Evolutionary conservation across 1,140 invertebrate genomes (phyloP), one percentile per base, ranked within the genome.

Genomic region (Drosophila persimilis): DNA sequence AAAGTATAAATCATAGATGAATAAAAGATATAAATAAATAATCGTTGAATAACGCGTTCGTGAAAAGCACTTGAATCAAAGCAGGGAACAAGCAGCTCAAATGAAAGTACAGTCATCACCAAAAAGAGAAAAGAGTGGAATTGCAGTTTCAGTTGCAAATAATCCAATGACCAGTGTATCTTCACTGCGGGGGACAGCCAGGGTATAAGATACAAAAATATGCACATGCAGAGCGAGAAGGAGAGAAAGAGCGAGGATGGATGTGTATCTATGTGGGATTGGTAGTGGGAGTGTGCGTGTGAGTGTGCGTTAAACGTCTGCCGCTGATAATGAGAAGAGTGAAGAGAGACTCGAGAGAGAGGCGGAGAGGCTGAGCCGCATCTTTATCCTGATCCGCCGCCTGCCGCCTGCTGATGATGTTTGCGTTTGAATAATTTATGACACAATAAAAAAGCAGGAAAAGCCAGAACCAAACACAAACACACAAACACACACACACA

Each of bases 391-490:
- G 60, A 75, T 64, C 71, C 66, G 47, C 43, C 43, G 47, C 53
- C 69, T 63, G 53, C 69, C 35, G 43, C 69, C 53, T 54, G 43
- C 39, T 90, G 89, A 83, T 90, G 89, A 90, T 90, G 89, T 90
- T 90, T 90, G 74, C 79, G 71, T 90, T 89, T 90, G 89, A 90
- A 90, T 90, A 90, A 90, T 90, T 90, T 90, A 90, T 90, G 81
- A 84, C 61, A 78, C 84, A 88, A 88, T 83, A 85, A 84, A 84
- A 84, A 74, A 66, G 48, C 58, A 58, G 54, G 45, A 44, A 58
- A 70, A 71, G 54, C 58, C 53, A 59, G 51, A 63, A 46, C 45
- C 51, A 58, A 52, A 46, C 15, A n/a, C 29, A 52, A 13, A 31
- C n/a, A 52, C 2, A 8, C 9, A 17, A 1, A 48, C 17, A 50